phyloP scores from a whole-genome alignment of 2,888 invertebrate species.

The Yponomeuta plumbellus region DNA sequence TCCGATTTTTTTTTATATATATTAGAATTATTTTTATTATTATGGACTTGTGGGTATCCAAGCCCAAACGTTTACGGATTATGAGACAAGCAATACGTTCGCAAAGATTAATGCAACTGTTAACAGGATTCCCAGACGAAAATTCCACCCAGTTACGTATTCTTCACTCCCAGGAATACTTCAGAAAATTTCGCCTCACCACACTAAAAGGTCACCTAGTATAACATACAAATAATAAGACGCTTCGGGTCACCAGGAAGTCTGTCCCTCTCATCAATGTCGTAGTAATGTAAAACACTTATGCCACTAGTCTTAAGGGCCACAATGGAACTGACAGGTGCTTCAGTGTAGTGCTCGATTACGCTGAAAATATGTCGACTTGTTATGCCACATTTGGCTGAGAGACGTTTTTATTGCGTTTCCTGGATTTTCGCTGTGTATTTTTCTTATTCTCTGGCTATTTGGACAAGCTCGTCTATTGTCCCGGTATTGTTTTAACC shows the following conservation, averaged over 20 bases:
- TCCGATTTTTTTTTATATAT: too few relatives aligned
- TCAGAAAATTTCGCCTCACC: too few relatives aligned
- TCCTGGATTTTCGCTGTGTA: background rate
- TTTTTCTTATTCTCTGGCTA: background rate
- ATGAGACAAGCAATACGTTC: too few relatives aligned
- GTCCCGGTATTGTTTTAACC: background rate
- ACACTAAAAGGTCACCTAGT: background rate
- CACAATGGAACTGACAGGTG: background rate
- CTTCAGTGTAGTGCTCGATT: background rate
- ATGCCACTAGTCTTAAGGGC: background rate
- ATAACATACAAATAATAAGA: background rate
- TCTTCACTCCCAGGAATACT: too few relatives aligned
- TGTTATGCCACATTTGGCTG: background rate
- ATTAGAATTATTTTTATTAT: too few relatives aligned
- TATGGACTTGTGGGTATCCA: too few relatives aligned
- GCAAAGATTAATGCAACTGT: too few relatives aligned
- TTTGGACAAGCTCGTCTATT: background rate
- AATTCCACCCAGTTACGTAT: too few relatives aligned
- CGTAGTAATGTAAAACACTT: background rate
- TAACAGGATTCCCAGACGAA: too few relatives aligned
- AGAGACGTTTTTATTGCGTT: background rate
- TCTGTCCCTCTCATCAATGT: background rate
- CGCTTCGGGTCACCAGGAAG: background rate
- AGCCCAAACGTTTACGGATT: too few relatives aligned
- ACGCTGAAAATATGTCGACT: background rate